Evolutionary conservation across 2,888 invertebrate genomes (phyloP).

Genomic region (Lamproptera curius): DNA sequence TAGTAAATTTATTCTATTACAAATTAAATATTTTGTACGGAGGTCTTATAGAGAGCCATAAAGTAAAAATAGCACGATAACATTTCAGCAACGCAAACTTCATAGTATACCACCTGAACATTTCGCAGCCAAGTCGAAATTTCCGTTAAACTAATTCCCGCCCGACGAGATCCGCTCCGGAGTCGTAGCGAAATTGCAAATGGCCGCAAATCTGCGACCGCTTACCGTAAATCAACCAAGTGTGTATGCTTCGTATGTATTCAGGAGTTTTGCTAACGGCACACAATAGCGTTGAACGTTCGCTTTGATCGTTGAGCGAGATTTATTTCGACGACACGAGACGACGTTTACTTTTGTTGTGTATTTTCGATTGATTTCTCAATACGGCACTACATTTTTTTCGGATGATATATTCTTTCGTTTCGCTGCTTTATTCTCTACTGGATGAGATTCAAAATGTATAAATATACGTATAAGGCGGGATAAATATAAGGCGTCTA

Average conservation of each 20-base stretch:
- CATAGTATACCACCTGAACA: neutral
- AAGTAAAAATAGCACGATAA: no score
- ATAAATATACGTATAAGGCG: no score
- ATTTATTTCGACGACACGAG: neutral
- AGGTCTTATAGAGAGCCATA: no score
- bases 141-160: conserved; percentile 17
- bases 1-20: no score
- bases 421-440: no score
- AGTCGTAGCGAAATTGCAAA: conserved; percentile 15
- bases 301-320: conserved; percentile 5
- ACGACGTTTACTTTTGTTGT: no score
- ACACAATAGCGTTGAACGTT: neutral
- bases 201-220: conserved; percentile 16
- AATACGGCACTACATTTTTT: no score
- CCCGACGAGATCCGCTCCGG: conserved; percentile 16
- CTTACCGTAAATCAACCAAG: conserved; percentile 15
- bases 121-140: conserved; percentile 4
- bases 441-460: no score
- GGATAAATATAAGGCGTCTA: no score
- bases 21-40: no score
- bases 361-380: no score
- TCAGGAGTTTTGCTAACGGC: neutral
- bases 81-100: conserved; percentile 5
- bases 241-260: conserved; percentile 3
- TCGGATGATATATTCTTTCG: no score